Evolutionary conservation across 1,140 invertebrate species (phyloP).

Genomic region (Bathynomus jamesi): DNA sequence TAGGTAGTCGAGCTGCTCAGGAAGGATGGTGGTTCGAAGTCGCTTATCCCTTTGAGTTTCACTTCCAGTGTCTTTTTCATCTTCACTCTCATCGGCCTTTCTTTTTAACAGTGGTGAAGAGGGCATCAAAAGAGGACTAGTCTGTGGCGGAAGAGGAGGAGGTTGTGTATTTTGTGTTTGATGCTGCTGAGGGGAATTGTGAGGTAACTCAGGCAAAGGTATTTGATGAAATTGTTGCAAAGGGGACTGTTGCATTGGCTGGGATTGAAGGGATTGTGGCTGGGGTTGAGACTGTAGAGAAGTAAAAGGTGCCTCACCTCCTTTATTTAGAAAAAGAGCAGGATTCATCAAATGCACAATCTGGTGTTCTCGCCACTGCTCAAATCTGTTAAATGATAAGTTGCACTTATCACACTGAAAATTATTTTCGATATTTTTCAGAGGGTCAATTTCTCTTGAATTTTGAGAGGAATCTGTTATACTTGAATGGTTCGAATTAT

Average conservation of each 20-base stretch:
- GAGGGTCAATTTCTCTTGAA: conserved; percentile 53
- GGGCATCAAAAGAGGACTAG: conserved; percentile 33
- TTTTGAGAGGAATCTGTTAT: conserved; percentile 37
- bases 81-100: conserved; percentile 46
- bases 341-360: conserved; percentile 92
- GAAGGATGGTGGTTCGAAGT: conserved; percentile 88
- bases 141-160: conserved; percentile 16
- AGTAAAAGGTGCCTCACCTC: conserved; percentile 68
- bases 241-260: conserved; percentile 52
- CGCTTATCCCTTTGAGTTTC: conserved; percentile 69
- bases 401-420: conserved; percentile 94
- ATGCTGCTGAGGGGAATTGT: conserved; percentile 17
- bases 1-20: conserved; percentile 92
- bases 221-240: conserved; percentile 29
- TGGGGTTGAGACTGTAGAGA: conserved; percentile 91
- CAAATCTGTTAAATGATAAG: conserved; percentile 77
- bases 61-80: conserved; percentile 47
- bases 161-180: conserved; percentile 17
- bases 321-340: conserved; percentile 64
- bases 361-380: conserved; percentile 89
- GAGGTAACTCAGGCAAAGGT: conserved; percentile 36
- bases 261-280: conserved; percentile 88
- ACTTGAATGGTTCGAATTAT: conserved; percentile 36
- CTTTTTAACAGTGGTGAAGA: conserved; percentile 39
- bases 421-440: conserved; percentile 36